These are phyloP conservation scores for Catharus fuscescens DNA, from an alignment of 2,113 vertebrate species.

Conservation along the genomic window DNA sequence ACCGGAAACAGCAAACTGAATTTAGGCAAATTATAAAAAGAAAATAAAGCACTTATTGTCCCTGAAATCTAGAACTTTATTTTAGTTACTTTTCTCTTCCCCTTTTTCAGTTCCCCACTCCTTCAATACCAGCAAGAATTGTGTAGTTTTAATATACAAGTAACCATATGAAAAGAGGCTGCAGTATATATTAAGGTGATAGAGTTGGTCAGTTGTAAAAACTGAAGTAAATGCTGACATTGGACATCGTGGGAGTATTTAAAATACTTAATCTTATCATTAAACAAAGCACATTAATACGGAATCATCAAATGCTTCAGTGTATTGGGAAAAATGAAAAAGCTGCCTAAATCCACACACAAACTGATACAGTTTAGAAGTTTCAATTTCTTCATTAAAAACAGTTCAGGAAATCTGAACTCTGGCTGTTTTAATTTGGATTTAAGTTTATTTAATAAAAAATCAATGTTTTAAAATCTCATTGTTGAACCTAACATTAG, in stretches of 20 bases:
- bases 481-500: neutral
- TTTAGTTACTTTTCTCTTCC: neutral
- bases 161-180: neutral
- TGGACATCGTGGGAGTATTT: neutral
- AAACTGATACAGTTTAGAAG: neutral
- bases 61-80: neutral
- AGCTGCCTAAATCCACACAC: neutral
- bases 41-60: neutral
- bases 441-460: neutral
- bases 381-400: constrained; percentile 6
- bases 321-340: neutral
- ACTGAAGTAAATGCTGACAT: neutral
- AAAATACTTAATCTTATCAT: neutral
- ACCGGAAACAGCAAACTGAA: neutral
- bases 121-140: neutral
- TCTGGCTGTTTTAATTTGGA: constrained; percentile 9
- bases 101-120: neutral
- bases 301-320: neutral
- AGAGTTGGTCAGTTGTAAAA: neutral
- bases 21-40: neutral
- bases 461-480: neutral
- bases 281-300: rapidly evolving
- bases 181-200: neutral
- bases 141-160: neutral
- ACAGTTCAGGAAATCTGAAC: neutral